Evolutionary conservation across 2,888 invertebrate species (phyloP).

Genomic region (Papilio protenor): DNA sequence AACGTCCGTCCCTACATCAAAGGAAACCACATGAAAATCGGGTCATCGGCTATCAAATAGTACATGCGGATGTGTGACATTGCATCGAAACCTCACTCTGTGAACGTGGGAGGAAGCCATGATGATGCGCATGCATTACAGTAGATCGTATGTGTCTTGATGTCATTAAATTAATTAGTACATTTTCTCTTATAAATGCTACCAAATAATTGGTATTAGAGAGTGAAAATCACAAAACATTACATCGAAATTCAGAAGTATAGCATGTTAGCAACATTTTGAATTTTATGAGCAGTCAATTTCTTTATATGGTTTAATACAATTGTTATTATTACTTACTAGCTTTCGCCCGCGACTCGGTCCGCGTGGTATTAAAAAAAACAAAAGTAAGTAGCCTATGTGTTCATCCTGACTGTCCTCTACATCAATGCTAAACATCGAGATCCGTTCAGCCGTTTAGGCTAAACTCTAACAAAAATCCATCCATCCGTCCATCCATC

Average conservation of each 20-base stretch:
- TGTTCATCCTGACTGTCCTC: too few relatives aligned
- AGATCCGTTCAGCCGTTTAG: too few relatives aligned
- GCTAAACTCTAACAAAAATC: too few relatives aligned
- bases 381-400: too few relatives aligned
- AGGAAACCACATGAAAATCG: slow-evolving; percentile 22
- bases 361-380: too few relatives aligned
- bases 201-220: too few relatives aligned
- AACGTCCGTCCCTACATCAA: slow-evolving; percentile 1
- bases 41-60: slow-evolving; percentile 12
- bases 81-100: background rate
- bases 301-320: background rate
- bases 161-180: background rate
- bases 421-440: too few relatives aligned
- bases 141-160: background rate
- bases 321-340: background rate
- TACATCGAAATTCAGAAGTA: too few relatives aligned
- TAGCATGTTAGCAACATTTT: background rate
- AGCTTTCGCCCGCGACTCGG: too few relatives aligned
- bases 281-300: background rate
- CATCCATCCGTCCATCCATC: too few relatives aligned
- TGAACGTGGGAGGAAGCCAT: slow-evolving; percentile 24
- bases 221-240: too few relatives aligned
- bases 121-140: background rate
- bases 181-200: too few relatives aligned
- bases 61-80: background rate